Conservation (phyloP, 2,113 vertebrate species). For the Erpornis zantholeuca region DNA sequence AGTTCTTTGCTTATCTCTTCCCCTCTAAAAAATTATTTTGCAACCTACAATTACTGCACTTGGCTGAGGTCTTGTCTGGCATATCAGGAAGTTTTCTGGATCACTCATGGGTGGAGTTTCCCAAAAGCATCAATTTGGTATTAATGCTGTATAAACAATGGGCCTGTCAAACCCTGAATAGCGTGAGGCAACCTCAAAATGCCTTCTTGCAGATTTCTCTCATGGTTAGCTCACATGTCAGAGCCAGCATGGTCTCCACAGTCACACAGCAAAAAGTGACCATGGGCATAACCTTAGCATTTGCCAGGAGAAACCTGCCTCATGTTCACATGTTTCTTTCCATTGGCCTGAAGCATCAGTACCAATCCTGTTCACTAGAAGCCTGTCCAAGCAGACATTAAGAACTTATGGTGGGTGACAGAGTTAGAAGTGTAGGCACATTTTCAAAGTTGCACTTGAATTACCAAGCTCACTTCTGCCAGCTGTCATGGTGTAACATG, state of each 20-base stretch:
- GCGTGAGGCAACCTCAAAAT: neutral
- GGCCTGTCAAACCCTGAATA: neutral
- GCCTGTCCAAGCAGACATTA: neutral
- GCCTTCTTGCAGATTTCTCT: neutral
- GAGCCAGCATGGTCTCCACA: neutral
- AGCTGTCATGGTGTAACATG: neutral
- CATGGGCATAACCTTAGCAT: neutral
- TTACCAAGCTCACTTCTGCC: neutral
- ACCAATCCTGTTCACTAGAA: accelerated
- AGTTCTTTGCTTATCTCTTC: neutral
- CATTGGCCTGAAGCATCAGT: neutral
- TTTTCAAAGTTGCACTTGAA: neutral
- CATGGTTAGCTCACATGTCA: neutral
- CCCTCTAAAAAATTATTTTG: slow-evolving; percentile 13
- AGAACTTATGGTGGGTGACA: neutral
- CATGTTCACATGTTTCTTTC: neutral
- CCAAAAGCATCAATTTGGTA: slow-evolving; percentile 13
- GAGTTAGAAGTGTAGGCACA: neutral
- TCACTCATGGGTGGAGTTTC: slow-evolving; percentile 28
- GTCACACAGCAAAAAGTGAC: neutral
- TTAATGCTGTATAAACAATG: slow-evolving; percentile 11
- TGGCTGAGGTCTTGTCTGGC: neutral
- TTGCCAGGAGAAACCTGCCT: neutral
- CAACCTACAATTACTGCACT: neutral
- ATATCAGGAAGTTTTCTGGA: slow-evolving; percentile 47